Evolutionary conservation across 2,888 invertebrate genomes (phyloP), one percentile per base, ranked within the genome.

Genomic region (Drosophila ezoana): DNA sequence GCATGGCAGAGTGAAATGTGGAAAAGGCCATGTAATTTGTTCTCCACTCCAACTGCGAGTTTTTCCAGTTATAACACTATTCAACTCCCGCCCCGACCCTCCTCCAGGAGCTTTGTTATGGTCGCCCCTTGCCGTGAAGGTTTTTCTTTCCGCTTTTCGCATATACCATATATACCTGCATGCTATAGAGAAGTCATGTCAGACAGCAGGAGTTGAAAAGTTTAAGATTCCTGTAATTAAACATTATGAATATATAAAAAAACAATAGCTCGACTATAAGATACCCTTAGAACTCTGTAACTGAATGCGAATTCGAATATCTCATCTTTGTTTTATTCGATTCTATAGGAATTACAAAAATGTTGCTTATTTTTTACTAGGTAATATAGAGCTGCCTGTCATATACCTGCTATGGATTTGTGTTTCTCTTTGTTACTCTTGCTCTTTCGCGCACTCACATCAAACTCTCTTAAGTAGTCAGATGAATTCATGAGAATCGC

Each of bases 11-110:
- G 23, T 52, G 75, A 64, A 79, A 66, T 51, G 79, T 82, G 87
- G 73, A 85, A 87, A 86, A 85, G 81, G 87, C 87, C 80, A 86
- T 88, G 84, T 81, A 84, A 81, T 87, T 87, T 85, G 76, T 87
- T 61, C 76, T 79, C 56, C 69, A 69, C 54, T 52, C 57, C 41
- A 66, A 66, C 75, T 58, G 58, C 8, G 40, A 45, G 53, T 51
- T 37, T 56, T 51, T 45, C 51, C 51, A 59, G 38, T 13, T 35
- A 14, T 44, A 35, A 16, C 14, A 32, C 33, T 20, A 20, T 33
- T 3, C 37, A 13, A 23, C 47, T 5, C 4, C 6, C 43, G 11
- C 33, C 23, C 28, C 33, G 16, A 20, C 28, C 38, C 59, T 8
- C 8, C 28, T 28, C 28, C 8, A 28, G 2, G 16, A 6, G 3